These are phyloP conservation scores for Trichonephila clavata DNA, from an alignment of 1,140 invertebrate species.

Conservation along the genomic window DNA sequence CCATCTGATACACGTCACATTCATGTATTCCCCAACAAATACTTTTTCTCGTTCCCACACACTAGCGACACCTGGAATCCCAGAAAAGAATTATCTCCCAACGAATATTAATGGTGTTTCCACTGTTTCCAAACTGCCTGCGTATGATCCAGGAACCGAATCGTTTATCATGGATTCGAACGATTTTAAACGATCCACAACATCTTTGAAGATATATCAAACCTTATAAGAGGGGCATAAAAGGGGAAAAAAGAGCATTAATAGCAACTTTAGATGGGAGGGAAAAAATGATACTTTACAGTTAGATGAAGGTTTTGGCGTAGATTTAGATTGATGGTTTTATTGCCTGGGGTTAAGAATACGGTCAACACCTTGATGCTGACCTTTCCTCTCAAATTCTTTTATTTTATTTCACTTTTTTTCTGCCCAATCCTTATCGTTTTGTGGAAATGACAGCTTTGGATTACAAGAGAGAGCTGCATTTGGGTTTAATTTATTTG, in stretches of 20 bases:
- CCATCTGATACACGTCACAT: too few relatives aligned
- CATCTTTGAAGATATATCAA: slow-evolving; percentile 16
- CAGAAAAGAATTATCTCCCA: slow-evolving; percentile 18
- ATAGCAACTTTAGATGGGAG: background rate
- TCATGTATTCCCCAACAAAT: too few relatives aligned
- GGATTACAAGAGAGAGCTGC: background rate
- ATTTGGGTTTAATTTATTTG: background rate
- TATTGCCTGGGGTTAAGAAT: slow-evolving; percentile 22
- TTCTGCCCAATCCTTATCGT: background rate
- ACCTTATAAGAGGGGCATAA: background rate
- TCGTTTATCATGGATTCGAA: slow-evolving; percentile 18
- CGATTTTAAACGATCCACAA: slow-evolving; percentile 11
- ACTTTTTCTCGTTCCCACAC: background rate
- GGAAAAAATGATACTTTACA: slow-evolving; percentile 24
- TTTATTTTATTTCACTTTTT: background rate
- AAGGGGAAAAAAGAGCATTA: background rate
- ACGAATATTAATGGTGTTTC: slow-evolving; percentile 12
- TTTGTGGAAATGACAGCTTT: slow-evolving; percentile 5
- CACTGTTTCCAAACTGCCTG: background rate
- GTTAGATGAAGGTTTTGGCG: slow-evolving; percentile 34
- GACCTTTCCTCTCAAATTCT: background rate
- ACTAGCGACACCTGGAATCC: slow-evolving; percentile 12
- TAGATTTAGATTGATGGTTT: slow-evolving; percentile 44
- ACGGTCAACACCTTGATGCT: slow-evolving; percentile 38
- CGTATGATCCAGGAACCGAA: background rate